phyloP scores from a whole-genome alignment of 2,797 vertebrate species.

The Ambastaia sidthimunki region DNA sequence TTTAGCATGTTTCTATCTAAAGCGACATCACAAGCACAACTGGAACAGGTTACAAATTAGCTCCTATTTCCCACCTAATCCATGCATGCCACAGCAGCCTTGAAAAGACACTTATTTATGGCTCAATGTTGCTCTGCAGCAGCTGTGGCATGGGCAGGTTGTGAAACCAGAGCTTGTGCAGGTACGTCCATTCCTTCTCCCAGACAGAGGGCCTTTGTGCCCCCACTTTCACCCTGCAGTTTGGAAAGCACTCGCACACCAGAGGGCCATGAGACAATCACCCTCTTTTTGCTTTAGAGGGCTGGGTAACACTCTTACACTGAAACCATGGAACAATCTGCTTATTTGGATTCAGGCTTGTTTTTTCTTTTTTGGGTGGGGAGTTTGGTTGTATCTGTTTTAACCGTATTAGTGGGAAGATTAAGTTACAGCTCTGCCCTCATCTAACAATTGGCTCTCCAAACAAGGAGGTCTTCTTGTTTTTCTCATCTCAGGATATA shows the following conservation, averaged over 20 bases:
- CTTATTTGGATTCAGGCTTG: conserved; percentile 65
- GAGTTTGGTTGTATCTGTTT: conserved; percentile 59
- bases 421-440: conserved; percentile 60
- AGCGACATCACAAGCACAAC: too few species aligned
- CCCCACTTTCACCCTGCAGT: conserved; percentile 50
- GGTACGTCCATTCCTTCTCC: conserved; percentile 73
- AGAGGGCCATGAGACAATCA: conserved; percentile 60
- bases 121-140: conserved; percentile 35
- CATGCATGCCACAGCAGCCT: neutral
- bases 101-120: conserved; percentile 14
- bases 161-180: conserved; percentile 81
- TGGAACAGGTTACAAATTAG: neutral
- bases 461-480: conserved; percentile 57
- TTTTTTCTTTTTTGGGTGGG: conserved; percentile 51
- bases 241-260: conserved; percentile 59
- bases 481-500: neutral
- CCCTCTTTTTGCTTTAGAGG: conserved; percentile 31
- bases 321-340: conserved; percentile 68
- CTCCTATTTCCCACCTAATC: too few species aligned
- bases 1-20: too few species aligned
- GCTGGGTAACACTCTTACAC: conserved; percentile 53
- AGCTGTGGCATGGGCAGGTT: conserved; percentile 57
- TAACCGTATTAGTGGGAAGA: conserved; percentile 56
- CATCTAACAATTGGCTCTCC: conserved; percentile 57
- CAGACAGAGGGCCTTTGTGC: conserved; percentile 80